Evolutionary conservation across 1,140 invertebrate species (phyloP), one percentile per base, ranked within the genome.

Genomic region (Tachypleus tridentatus): DNA sequence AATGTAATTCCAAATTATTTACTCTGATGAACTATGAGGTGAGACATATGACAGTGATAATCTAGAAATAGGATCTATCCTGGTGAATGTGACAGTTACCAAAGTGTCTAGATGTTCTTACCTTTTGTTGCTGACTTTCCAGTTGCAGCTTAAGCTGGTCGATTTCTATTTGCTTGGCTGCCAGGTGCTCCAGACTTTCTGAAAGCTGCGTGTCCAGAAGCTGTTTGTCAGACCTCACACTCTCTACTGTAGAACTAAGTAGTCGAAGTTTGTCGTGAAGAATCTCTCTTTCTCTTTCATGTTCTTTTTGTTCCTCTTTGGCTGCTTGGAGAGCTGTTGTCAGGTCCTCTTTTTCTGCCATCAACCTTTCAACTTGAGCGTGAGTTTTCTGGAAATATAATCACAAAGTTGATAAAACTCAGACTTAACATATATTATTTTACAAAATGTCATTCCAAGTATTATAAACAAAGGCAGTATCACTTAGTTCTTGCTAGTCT

Each of bases 321-420:
- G 81, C 69, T 64, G 72, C 73, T 50, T 84, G 81, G 29, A 92
- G 70, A 64, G 88, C 85, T 80, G 70, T 80, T 63, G 70, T 84
- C 1, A 91, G 72, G 70, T 93, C 89, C 70, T 88, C 87, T 72
- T 90, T 86, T 71, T 91, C 91, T n/a, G 83, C 80, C 8, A 89
- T 70, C 9, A 91, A 73, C 5, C 80, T 77, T 68, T 89, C 87
- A 10, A 86, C 79, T 73, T 91, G 88, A 66, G 89, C 87, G 77
- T 93, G 88, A 7, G 87, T 87, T 68, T 84, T 84, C 82, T 86
- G 68, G 10, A 75, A 74, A 63, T 3, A 61, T 54, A 8, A 29
- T 29, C 29, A 29, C 29, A 29, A 29, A 29, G 29, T 29, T 29
- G 2, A 29, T 29, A 29, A 29, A 29, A 29, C 29, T 29, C 29